Base-by-base conservation (phyloP, 2,888 invertebrate species). In the Tenthredo livida region DNA sequence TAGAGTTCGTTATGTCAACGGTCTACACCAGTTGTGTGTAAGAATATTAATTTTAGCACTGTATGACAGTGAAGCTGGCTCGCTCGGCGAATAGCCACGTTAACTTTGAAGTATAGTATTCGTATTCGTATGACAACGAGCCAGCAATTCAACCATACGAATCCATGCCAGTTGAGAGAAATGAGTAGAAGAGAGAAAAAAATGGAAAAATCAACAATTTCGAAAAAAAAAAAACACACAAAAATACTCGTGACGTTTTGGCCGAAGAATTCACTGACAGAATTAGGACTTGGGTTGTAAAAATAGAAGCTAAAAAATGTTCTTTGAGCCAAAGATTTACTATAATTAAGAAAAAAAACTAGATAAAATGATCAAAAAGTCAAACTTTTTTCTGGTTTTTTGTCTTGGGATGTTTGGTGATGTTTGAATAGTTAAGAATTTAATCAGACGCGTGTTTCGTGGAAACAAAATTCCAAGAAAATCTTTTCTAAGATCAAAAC, bases 11-110 rank as follows among this genome's bases (percentile, higher is more conserved):
- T 70, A 10, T 15, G 29, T 67, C 65, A 29, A 29, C 15, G 65
- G 21, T 25, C 37, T 17, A 4, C 37, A 37, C 0, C 6, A 61
- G 10, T 58, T 37, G 40, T 10, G 61, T 7, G 77, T 47, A 25
- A 29, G 33, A 50, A 77, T 80, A 80, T 80, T 80, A 37, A 61
- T 80, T 40, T 80, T 21, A 80, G 58, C 78, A 80, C n/a, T 25
- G 61, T 33, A 33, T 21, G 78, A 61, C 61, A 61, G 40, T 61
- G 78, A 21, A 40, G 40, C 78, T 72, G n/a, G 40, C 43, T 9
- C 2, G 21, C 17, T 17, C 72, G 5, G 0, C 72, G 40, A 43
- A 0, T 72, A 72, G 10, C 40, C 33, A 67, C 9, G 43, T 72
- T 72, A 72, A 72, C 72, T 58, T 80, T 61, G 78, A 61, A 61